Percentiles rank a stretch among this genome's conserved stretches.
These are phyloP conservation scores for Troilus luridus DNA, from an alignment of 2,888 invertebrate genomes.

Conservation along the genomic window DNA sequence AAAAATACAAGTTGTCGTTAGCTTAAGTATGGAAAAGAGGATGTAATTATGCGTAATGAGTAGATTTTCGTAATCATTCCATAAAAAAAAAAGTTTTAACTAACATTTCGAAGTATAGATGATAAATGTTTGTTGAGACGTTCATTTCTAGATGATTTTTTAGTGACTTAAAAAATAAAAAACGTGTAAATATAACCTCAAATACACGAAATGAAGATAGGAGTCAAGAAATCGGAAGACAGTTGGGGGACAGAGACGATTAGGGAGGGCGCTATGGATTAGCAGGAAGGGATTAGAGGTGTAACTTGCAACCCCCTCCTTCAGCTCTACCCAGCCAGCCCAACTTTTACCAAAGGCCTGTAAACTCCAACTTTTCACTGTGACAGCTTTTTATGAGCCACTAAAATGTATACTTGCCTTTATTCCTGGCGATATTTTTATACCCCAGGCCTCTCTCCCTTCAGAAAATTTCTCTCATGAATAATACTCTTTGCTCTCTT, in stretches of 20 bases:
- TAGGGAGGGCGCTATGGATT: conserved; percentile 46
- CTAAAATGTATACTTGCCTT: conserved; percentile 61
- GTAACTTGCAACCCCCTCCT: conserved; percentile 47
- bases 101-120: too few species aligned
- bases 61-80: too few species aligned
- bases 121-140: too few species aligned
- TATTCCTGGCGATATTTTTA: conserved; percentile 60
- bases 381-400: conserved; percentile 61
- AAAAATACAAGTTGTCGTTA: too few species aligned
- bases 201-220: neutral
- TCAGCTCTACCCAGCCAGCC: neutral
- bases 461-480: conserved; percentile 63
- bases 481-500: conserved; percentile 63
- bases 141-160: too few species aligned
- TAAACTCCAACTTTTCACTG: conserved; percentile 60
- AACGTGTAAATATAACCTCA: neutral
- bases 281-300: conserved; percentile 55
- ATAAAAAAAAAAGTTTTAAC: too few species aligned
- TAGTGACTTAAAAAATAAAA: too few species aligned
- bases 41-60: too few species aligned
- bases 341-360: conserved; percentile 58
- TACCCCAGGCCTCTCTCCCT: conserved; percentile 57
- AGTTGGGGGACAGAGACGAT: neutral
- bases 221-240: conserved; percentile 29
- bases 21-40: too few species aligned